phyloP scores from a whole-genome alignment of 2,797 vertebrate genomes.

The Acridotheres tristis region DNA sequence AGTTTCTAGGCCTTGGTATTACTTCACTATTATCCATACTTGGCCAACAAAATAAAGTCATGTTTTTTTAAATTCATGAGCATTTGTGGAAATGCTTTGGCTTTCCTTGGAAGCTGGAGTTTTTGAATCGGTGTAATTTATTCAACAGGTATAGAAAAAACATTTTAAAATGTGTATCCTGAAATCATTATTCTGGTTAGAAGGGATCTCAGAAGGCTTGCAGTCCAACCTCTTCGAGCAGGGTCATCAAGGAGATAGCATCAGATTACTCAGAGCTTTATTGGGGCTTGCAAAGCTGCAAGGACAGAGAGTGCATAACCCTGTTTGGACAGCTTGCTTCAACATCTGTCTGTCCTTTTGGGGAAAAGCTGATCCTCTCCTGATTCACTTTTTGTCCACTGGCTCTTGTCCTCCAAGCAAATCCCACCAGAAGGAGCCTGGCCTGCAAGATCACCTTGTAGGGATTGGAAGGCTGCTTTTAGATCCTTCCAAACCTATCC shows the following conservation, averaged over 20 bases:
- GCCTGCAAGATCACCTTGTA: not conserved
- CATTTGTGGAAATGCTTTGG: not conserved
- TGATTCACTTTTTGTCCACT: not conserved
- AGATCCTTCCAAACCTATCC: not conserved
- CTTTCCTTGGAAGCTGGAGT: not conserved
- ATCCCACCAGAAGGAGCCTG: not conserved
- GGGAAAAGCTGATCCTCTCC: not conserved
- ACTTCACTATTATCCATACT: not conserved
- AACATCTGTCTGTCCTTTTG: not conserved
- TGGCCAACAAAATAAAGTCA: not conserved
- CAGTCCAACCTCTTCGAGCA: not conserved
- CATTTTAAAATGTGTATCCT: not conserved
- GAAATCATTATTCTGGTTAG: not conserved
- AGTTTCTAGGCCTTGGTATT: not conserved
- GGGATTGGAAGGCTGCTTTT: not conserved
- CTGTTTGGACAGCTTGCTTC: not conserved
- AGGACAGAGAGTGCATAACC: not conserved
- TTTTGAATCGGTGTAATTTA: not conserved
- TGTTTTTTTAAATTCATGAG: not conserved
- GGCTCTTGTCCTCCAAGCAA: not conserved
- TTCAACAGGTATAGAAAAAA: not conserved
- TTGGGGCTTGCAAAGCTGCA: not conserved
- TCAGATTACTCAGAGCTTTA: not conserved
- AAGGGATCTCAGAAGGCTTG: not conserved
- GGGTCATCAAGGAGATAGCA: not conserved